Base-by-base conservation (phyloP, 2,888 invertebrate genomes). In the Mythimna lalbum region DNA sequence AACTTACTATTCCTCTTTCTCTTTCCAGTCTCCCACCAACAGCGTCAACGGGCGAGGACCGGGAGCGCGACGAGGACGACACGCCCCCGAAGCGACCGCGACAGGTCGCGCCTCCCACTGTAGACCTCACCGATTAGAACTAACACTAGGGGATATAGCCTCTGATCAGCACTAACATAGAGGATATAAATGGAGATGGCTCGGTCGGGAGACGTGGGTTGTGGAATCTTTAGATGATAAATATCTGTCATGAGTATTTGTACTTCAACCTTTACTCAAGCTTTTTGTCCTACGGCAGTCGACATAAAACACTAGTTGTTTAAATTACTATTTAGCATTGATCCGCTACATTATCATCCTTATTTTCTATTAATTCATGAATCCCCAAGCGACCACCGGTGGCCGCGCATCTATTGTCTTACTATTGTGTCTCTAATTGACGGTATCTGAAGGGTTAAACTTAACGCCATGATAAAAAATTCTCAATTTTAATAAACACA, bases 61-160 rank as follows among this genome's bases (percentile, higher is more conserved):
- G 92, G 0, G 93, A 93, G 0, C 89, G 92, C 0, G 94, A 95
- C 84, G 91, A 95, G 75, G 92, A 95, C 86, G 92, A 92, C 77
- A 89, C 92, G 23, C 95, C 96, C 12, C 86, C 90, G 77, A 97
- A 97, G 86, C 95, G 96, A 36, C 89, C 94, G 78, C 94, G 96
- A 76, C 97, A 97, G 93, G 95, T 96, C 91, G 80, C 86, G 80
- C 86, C 72, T 60, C 82, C 80, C 53, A 86, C 89, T 86, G 93
- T 95, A 90, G 95, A 96, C 92, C 95, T 95, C 91, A 95, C 95
- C 79, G 90, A 90, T 72, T 93, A 91, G 21, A 31, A 69, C 55
- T 69, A 66, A 76, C 56, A 68, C 19, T 60, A 69, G 27, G 43
- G 68, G 66, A 55, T 60, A 49, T 63, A 73, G 62, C n/a, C 63